Base-by-base conservation (phyloP, 2,797 vertebrate species). In the Aldrovandia affinis region DNA sequence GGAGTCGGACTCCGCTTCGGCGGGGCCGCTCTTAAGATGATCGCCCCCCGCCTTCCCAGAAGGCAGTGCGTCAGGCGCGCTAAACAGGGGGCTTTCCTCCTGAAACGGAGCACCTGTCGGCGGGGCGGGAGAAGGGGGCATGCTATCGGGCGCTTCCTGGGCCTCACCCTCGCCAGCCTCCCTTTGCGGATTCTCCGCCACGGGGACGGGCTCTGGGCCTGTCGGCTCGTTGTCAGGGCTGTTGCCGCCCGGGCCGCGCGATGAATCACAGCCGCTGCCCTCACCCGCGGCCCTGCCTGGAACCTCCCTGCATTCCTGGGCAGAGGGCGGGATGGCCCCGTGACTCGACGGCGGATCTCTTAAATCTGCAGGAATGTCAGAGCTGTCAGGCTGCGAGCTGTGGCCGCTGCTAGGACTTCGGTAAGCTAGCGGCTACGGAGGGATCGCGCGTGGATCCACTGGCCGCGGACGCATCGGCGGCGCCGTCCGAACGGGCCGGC, bases 91-190 rank as follows among this genome's bases (percentile, higher is more conserved):
- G 44, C 61, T 59, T 54, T 84, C 80, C 5, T 39, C 25, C 50
- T 85, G 68, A n/a, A 70, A 50, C 30, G 65, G 68, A 28, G 44
- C 7, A 30, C 55, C 42, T 42, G 57, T 78, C 78, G 3, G 36
- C 28, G 61, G 73, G 20, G 28, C 8, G 55, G 20, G 10, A 75
- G 0, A 55, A 2, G 30, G 25, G 28, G 42, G 5, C 59, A n/a
- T 7, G 52, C 8, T 44, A 80, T 54, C 87, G 78, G 47, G 47
- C 12, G n/a, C 59, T 36, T 18, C 78, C 42, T 79, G 81, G 73
- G 22, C 57, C 65, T 88, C 81, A 82, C 81, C 85, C n/a, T 9
- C 68, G 42, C 22, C 65, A 78, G 81, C 80, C 36, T 78, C 78
- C 5, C 50, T 59, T 65, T 39, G 84, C 3, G 0, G 85, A 81